phyloP scores from a whole-genome alignment of 2,797 vertebrate genomes.

The Rhodeus uyekii region DNA sequence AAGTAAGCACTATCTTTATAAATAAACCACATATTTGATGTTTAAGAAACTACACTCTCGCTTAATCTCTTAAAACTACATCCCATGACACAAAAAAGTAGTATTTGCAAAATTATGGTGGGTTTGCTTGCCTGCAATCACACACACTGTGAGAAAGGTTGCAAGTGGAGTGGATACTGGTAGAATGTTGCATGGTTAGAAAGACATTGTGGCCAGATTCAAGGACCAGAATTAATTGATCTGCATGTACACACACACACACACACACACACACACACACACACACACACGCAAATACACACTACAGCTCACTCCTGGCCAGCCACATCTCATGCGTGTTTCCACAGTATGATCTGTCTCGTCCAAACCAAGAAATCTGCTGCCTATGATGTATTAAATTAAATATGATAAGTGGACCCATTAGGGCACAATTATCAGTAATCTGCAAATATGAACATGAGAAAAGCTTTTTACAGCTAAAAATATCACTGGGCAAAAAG shows the following conservation, averaged over 20 bases:
- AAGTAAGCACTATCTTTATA: not conserved
- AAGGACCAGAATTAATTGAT: too few relatives aligned
- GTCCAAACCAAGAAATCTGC: conserved; percentile 76
- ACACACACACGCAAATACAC: too few relatives aligned
- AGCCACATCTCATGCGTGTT: conserved; percentile 9
- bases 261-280: too few relatives aligned
- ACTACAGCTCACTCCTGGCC: not conserved
- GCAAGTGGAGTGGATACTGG: too few relatives aligned
- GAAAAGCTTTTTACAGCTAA: conserved; percentile 33
- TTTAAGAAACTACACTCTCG: not conserved
- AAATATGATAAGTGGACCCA: conserved; percentile 80
- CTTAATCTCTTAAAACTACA: too few relatives aligned
- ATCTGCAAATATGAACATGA: conserved; percentile 40
- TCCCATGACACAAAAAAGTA: too few relatives aligned
- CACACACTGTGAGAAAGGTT: too few relatives aligned
- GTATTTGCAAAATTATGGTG: too few relatives aligned
- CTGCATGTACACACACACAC: too few relatives aligned
- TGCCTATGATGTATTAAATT: conserved; percentile 78
- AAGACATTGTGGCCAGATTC: too few relatives aligned
- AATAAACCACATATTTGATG: not conserved
- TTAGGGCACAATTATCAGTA: conserved; percentile 81
- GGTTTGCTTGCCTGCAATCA: too few relatives aligned
- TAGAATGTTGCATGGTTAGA: too few relatives aligned
- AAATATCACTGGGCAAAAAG: conserved; percentile 21
- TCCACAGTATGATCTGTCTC: conserved; percentile 52